Evolutionary conservation across 2,113 vertebrate genomes (phyloP).

Genomic region (Eulacestoma nigropectus): DNA sequence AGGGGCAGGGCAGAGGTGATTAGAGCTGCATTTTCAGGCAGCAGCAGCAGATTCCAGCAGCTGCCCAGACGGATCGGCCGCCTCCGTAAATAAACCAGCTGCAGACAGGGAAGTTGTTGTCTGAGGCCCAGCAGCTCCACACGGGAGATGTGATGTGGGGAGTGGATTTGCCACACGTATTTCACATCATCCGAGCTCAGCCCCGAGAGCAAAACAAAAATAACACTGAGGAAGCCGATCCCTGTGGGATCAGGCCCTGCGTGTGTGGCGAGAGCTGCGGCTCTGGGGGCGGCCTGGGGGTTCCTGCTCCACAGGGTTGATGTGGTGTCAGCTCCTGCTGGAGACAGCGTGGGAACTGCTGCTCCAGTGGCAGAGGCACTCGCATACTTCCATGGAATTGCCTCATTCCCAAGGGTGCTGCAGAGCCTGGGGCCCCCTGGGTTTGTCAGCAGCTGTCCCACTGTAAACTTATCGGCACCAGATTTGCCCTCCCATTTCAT

Average conservation of each 20-base stretch:
- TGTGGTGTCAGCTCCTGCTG: neutral
- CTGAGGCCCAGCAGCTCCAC: neutral
- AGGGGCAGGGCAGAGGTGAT: neutral
- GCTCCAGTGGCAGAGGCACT: neutral
- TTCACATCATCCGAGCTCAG: neutral
- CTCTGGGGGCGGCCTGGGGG: neutral
- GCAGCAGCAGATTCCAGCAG: neutral
- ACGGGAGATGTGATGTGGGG: neutral
- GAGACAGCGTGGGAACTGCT: neutral
- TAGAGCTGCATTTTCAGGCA: neutral
- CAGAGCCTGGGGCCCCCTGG: neutral
- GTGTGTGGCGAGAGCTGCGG: neutral
- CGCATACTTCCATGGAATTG: neutral
- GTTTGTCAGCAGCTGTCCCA: neutral
- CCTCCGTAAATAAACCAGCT: neutral
- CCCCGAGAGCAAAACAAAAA: neutral
- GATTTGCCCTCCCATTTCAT: neutral
- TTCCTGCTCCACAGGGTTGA: neutral
- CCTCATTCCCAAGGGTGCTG: neutral
- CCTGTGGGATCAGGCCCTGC: accelerated
- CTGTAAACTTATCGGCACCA: neutral
- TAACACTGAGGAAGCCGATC: neutral
- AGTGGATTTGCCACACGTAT: neutral
- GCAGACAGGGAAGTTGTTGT: neutral
- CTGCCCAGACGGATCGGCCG: accelerated